These are phyloP conservation scores for Neostethus bicornis DNA, from an alignment of 2,797 vertebrate species.

Conservation along the genomic window DNA sequence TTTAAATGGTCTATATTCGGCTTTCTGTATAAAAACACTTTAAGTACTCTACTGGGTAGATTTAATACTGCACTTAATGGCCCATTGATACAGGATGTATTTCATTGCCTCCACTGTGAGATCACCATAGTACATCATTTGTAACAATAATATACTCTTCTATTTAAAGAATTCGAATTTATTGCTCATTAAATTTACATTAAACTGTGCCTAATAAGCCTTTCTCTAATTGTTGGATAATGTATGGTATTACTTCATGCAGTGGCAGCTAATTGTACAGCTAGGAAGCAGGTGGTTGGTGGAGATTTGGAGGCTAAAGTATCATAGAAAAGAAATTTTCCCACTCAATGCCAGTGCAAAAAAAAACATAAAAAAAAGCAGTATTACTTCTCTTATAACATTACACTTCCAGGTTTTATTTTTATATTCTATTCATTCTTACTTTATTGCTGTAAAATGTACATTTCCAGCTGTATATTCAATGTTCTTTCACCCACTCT, in stretches of 20 bases:
- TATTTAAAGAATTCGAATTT: slow-evolving; percentile 81
- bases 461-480: slow-evolving; percentile 24
- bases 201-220: slow-evolving; percentile 80
- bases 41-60: slow-evolving; percentile 47
- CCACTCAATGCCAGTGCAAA: slow-evolving; percentile 39
- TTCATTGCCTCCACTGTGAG: slow-evolving; percentile 62
- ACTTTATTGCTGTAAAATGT: slow-evolving; percentile 7
- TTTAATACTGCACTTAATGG: slow-evolving; percentile 70
- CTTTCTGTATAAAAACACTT: slow-evolving; percentile 46
- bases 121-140: slow-evolving; percentile 74
- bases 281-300: slow-evolving; percentile 48
- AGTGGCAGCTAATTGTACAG: slow-evolving; percentile 73
- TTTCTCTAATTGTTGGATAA: slow-evolving; percentile 82
- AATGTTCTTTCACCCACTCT: slow-evolving; percentile 30
- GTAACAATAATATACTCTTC: slow-evolving; percentile 80
- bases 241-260: slow-evolving; percentile 76
- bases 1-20: slow-evolving; percentile 24
- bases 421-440: slow-evolving; percentile 7
- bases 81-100: slow-evolving; percentile 70
- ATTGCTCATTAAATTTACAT: slow-evolving; percentile 85
- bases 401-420: slow-evolving; percentile 18
- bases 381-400: slow-evolving; percentile 34
- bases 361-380: slow-evolving; percentile 29
- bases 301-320: slow-evolving; percentile 57
- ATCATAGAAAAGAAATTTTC: slow-evolving; percentile 39